Base-by-base conservation (phyloP, 2,797 vertebrate genomes). In the Ctenochaetus hawaiiensis region DNA sequence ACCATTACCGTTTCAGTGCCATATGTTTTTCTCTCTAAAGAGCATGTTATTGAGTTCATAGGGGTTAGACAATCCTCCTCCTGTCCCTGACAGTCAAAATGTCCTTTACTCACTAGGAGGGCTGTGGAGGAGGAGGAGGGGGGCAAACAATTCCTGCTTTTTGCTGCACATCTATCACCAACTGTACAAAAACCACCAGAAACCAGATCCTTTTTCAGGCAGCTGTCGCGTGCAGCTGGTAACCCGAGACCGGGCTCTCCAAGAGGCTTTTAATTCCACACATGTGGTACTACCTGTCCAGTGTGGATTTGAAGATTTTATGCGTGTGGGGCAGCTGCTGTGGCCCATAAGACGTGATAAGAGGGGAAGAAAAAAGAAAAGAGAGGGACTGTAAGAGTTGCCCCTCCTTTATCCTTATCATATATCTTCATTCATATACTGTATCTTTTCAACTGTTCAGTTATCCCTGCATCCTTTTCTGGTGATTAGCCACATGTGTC, bases 171-270 rank as follows among this genome's bases (percentile, higher is more conserved):
- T 95, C 93, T 86, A 89, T 94, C 93, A 93, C 75, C 92, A 93
- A 93, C 92, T 88, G 92, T 89, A 91, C 71, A 88, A 92, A 93
- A 94, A 92, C 74, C 89, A 89, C 83, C 71, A 90, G 93, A 93
- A 94, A 95, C 86, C 78, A 80, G 93, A 95, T 91, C 91, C 75
- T 71, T 90, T 89, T 81, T 87, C 87, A 78, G 85, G 92, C 95
- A 95, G 94, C 95, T 96, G 95, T 94, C 94, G 92, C 92, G 92
- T 94, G 93, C 94, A 94, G 94, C 93, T 94, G 93, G 95, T 94
- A 94, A 95, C 89, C 80, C 51, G 76, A 94, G 83, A 83, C 78
- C 0, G 11, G 49, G 64, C 77, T 80, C 86, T 83, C 67, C 73
- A 22, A 85, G 85, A 88, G 81, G 82, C 84, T 88, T 92, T 89